Conservation (phyloP, 2,797 vertebrate species). For the Pampus argenteus region DNA sequence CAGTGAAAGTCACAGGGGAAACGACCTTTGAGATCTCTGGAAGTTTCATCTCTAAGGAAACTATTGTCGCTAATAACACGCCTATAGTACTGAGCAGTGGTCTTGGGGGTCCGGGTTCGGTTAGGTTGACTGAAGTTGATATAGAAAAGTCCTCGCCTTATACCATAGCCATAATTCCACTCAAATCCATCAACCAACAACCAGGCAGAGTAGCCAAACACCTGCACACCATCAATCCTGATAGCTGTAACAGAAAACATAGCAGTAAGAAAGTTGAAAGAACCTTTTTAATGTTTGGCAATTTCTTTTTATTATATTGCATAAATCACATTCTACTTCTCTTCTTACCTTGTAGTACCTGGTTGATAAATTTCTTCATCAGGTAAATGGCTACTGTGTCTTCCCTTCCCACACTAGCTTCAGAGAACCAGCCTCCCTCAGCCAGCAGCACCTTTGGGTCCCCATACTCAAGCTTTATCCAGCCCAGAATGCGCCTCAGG, state of each 20-base stretch:
- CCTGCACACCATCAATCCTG: conserved; percentile 86
- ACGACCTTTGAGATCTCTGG: conserved; percentile 73
- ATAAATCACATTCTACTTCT: not conserved
- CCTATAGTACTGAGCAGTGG: conserved; percentile 91
- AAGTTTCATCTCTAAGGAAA: conserved; percentile 82
- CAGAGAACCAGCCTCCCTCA: conserved; percentile 96
- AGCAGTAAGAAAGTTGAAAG: not conserved
- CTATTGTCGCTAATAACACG: conserved; percentile 89
- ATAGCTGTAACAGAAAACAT: conserved; percentile 85
- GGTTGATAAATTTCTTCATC: conserved; percentile 94
- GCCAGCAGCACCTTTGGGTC: conserved; percentile 88
- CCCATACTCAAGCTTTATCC: conserved; percentile 93
- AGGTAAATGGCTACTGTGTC: conserved; percentile 93
- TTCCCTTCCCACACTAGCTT: conserved; percentile 88
- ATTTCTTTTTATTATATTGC: not conserved
- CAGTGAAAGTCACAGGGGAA: conserved; percentile 96
- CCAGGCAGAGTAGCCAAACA: conserved; percentile 95
- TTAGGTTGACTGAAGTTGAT: conserved; percentile 87
- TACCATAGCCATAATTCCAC: conserved; percentile 90
- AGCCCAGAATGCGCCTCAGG: conserved; percentile 89
- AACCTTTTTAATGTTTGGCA: not conserved
- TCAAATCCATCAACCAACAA: conserved; percentile 96
- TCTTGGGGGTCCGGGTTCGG: conserved; percentile 89
- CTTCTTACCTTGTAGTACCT: conserved; percentile 92
- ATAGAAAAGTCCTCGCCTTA: conserved; percentile 92